Evolutionary conservation across 2,888 invertebrate species (phyloP).

Genomic region (Eupithecia tripunctaria): DNA sequence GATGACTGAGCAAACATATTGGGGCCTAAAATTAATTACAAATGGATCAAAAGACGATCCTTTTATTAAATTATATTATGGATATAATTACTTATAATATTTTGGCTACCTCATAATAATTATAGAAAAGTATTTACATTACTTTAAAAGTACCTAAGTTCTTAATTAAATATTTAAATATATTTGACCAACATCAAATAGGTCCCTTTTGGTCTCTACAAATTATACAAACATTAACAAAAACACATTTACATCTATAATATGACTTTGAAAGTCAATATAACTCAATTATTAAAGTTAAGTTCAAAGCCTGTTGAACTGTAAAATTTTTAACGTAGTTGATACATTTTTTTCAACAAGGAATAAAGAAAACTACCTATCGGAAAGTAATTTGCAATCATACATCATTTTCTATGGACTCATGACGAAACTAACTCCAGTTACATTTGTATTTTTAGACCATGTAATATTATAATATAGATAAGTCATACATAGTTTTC

Average conservation of each 20-base stretch:
- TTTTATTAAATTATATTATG: neutral
- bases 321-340: neutral
- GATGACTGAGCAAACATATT: too few species aligned
- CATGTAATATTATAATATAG: too few species aligned
- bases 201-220: conserved; percentile 17
- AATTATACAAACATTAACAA: conserved; percentile 1
- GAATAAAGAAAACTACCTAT: too few species aligned
- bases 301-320: neutral
- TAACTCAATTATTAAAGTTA: conserved; percentile 1
- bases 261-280: conserved; percentile 23
- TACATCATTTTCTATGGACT: too few species aligned
- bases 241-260: conserved; percentile 10
- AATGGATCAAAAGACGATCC: conserved; percentile 28
- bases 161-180: neutral
- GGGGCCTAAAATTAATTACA: conserved; percentile 36
- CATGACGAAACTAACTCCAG: too few species aligned
- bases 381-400: too few species aligned
- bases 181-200: conserved; percentile 8
- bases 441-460: too few species aligned
- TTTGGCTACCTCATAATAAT: conserved; percentile 4
- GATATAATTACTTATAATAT: neutral
- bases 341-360: too few species aligned
- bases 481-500: too few species aligned
- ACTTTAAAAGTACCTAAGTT: conserved; percentile 21
- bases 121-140: conserved; percentile 15